Conservation (phyloP, 2,888 invertebrate species). For the Acanthococcus lagerstroemiae region DNA sequence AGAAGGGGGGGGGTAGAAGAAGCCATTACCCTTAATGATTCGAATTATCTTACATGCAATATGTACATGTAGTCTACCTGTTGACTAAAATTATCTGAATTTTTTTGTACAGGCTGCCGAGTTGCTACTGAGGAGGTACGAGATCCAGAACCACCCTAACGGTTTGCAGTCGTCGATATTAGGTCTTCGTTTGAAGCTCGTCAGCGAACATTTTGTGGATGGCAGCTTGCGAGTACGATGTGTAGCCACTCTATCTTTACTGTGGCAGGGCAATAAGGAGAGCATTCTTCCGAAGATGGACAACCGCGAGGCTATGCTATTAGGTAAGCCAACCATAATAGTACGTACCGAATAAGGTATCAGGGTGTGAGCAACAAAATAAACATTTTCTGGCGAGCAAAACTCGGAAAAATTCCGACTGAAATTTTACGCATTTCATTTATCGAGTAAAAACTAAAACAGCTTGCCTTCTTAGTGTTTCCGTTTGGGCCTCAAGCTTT, state of each 20-base stretch:
- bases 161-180: conserved; percentile 50
- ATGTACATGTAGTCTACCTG: neutral
- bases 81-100: no score
- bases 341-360: no score
- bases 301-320: conserved; percentile 51
- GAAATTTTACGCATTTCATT: no score
- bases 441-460: no score
- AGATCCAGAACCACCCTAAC: conserved; percentile 47
- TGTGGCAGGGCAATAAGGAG: conserved; percentile 52
- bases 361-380: no score
- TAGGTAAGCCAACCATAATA: no score
- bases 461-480: no score
- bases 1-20: no score
- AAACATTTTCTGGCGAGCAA: no score
- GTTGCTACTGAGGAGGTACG: conserved; percentile 43
- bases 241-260: conserved; percentile 48
- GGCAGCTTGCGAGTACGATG: conserved; percentile 54
- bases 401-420: no score
- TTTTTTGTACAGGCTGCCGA: conserved; percentile 11
- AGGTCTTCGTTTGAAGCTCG: conserved; percentile 49
- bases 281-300: conserved; percentile 47
- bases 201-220: conserved; percentile 49
- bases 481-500: no score
- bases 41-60: neutral
- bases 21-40: neutral